Conservation (phyloP, 2,888 invertebrate species). For the Syrphus vitripennis region DNA sequence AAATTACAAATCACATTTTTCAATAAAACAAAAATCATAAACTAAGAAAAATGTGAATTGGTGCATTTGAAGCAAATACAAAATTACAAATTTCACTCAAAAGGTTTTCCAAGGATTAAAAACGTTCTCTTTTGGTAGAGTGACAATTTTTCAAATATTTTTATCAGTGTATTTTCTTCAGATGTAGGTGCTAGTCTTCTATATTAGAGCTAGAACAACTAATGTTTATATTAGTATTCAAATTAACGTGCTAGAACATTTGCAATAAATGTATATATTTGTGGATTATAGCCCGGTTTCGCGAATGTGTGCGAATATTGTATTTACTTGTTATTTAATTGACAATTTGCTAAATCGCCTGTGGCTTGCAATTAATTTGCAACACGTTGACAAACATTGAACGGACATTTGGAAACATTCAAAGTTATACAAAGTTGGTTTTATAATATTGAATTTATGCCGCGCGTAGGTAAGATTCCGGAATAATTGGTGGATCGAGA, state of each 20-base stretch:
- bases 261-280: constrained; percentile 1
- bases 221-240: constrained; percentile 64
- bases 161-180: not conserved
- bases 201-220: not conserved
- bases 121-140: too few species aligned
- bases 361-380: constrained; percentile 69
- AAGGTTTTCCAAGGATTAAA: too few species aligned
- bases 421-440: not conserved
- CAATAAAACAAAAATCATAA: too few species aligned
- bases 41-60: too few species aligned
- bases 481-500: not conserved
- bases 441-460: not conserved
- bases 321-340: constrained; percentile 64
- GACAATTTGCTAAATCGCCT: constrained; percentile 67
- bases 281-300: constrained; percentile 38
- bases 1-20: too few species aligned
- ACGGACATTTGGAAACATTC: constrained; percentile 21
- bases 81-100: too few species aligned
- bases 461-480: constrained; percentile 48
- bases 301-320: constrained; percentile 56
- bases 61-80: too few species aligned
- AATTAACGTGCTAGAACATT: constrained; percentile 55
- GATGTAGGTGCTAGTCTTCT: not conserved
- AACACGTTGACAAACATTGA: constrained; percentile 63
- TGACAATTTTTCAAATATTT: not conserved